phyloP scores from a whole-genome alignment of 2,797 vertebrate species.

The Echiichthys vipera region DNA sequence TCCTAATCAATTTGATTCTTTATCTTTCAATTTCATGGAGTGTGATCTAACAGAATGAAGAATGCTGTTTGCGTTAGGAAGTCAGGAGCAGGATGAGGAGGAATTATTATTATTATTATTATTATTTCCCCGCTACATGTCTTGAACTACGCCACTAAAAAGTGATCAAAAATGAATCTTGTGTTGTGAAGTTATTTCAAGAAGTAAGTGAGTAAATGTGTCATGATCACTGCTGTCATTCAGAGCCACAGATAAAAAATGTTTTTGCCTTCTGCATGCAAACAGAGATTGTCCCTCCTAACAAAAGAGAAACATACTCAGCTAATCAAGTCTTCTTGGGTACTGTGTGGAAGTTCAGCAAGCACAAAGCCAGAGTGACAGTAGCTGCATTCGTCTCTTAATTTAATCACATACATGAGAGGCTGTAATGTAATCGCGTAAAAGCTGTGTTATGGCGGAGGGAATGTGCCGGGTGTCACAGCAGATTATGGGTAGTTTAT shows the following conservation, averaged over 20 bases:
- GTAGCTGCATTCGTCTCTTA: conserved; percentile 36
- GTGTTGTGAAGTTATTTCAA: not conserved
- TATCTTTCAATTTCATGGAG: conserved; percentile 65
- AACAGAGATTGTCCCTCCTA: not conserved
- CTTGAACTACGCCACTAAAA: not conserved
- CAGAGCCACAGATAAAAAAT: not conserved
- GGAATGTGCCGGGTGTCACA: conserved; percentile 32
- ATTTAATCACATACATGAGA: conserved; percentile 65
- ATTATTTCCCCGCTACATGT: not conserved
- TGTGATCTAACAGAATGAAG: conserved; percentile 23
- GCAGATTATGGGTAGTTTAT: conserved; percentile 37
- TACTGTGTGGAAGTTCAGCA: conserved; percentile 26
- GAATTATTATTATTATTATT: too few relatives aligned
- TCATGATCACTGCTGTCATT: not conserved
- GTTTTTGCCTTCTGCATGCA: not conserved
- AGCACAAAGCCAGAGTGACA: conserved; percentile 39
- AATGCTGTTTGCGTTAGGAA: conserved; percentile 13
- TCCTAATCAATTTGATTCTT: conserved; percentile 69
- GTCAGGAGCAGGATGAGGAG: not conserved
- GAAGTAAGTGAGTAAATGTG: not conserved
- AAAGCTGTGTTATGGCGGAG: conserved; percentile 14
- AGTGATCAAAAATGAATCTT: not conserved
- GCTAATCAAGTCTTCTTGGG: conserved; percentile 43
- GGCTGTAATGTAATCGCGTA: conserved; percentile 31
- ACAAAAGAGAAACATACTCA: conserved; percentile 17